phyloP scores from a whole-genome alignment of 2,113 vertebrate genomes.

The Trinectes maculatus region DNA sequence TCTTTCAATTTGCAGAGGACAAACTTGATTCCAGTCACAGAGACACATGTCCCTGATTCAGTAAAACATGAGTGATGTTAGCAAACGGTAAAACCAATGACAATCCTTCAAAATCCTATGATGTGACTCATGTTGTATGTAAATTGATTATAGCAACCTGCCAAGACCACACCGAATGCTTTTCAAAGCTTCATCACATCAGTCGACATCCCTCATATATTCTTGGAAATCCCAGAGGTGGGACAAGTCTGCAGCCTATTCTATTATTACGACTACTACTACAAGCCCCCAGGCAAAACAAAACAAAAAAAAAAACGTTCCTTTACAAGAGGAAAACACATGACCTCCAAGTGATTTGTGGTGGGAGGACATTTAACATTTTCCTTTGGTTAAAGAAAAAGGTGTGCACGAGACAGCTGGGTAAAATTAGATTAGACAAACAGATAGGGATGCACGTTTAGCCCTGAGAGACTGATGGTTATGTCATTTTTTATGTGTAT shows the following conservation, averaged over 20 bases:
- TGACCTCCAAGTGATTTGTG: constrained; percentile 65
- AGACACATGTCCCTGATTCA: constrained; percentile 5
- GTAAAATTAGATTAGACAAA: constrained; percentile 30
- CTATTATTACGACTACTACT: constrained; percentile 65
- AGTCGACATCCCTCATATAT: constrained; percentile 56
- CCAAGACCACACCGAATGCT: constrained; percentile 66
- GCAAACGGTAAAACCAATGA: constrained; percentile 14
- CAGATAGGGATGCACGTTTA: constrained; percentile 3
- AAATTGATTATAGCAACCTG: constrained; percentile 34
- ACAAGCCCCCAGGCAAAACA: constrained; percentile 61
- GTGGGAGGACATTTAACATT: constrained; percentile 36
- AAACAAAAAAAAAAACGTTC: constrained; percentile 59
- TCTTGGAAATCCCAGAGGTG: constrained; percentile 76
- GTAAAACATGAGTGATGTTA: constrained; percentile 14
- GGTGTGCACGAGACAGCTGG: constrained; percentile 27
- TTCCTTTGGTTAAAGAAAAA: constrained; percentile 58
- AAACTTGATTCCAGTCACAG: constrained; percentile 1
- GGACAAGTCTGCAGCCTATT: constrained; percentile 52
- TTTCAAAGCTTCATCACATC: constrained; percentile 71
- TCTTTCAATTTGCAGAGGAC: constrained; percentile 3
- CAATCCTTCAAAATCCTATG: constrained; percentile 12
- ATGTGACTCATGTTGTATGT: constrained; percentile 14
- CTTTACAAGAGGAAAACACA: constrained; percentile 75
- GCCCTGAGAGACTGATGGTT: neutral
- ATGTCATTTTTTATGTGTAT: neutral